Base-by-base conservation (phyloP, 1,140 invertebrate genomes). In the Mactra quadrangularis region DNA sequence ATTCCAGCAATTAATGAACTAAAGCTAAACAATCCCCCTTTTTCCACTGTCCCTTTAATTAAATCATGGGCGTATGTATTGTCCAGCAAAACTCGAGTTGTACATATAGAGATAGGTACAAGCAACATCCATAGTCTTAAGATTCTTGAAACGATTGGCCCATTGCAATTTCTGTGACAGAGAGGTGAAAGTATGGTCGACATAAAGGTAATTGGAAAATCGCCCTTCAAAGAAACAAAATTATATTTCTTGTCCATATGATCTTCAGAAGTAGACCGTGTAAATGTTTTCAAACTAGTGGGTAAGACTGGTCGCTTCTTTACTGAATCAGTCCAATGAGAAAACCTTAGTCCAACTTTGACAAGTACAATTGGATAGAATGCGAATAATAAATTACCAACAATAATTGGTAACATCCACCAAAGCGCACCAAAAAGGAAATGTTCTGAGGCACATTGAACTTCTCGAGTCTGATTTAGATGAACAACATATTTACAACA, bases 1-100 rank as follows among this genome's bases (percentile, higher is more conserved):
- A 47, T 31, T 31, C 81, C 81, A 0, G 62, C 55, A 25, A 70
- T 45, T 27, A 83, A 38, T n/a, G 71, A 68, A 47, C 72, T 75
- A 50, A 75, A 83, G 3, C 50, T 62, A 22, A 76, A 9, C 1
- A 62, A 52, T 3, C 50, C 71, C 7, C 71, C 60, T n/a, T 41
- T 41, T 29, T 57, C 31, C 1, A 71, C 60, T 13, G 41, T 33
- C 3, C 0, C 38, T 22, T 55, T 41, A 1, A 72, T 27, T 38
- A 74, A 53, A 22, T 75, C 50, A n/a, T 55, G 41, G 11, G 31
- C 50, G 50, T 25, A 76, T 6, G 1, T 57, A n/a, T 50, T 68
- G 68, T 76, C 60, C 3, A 59, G 2, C 17, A 57, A 45, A 59
- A 76, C 29, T 15, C 71, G 71, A 47, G 66, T 53, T 0, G 19